Conservation (phyloP, 1,140 invertebrate genomes). For the Ganaspis sp. region DNA sequence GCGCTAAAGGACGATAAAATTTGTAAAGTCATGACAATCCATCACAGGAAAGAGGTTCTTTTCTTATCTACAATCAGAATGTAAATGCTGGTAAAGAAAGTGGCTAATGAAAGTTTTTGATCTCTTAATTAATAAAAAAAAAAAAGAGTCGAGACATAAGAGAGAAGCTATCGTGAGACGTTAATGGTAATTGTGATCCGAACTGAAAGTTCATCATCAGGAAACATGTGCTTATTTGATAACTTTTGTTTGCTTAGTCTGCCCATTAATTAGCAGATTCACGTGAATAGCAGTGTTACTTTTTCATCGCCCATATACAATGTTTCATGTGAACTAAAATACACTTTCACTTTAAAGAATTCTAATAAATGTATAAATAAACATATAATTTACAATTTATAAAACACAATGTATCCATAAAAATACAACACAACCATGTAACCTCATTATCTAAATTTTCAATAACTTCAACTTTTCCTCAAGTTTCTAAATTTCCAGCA, state of each 20-base stretch:
- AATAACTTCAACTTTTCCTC: too few relatives aligned
- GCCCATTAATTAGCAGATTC: background rate
- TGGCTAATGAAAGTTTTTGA: background rate
- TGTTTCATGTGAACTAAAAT: slow-evolving; percentile 11
- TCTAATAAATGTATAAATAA: background rate
- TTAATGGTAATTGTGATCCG: background rate
- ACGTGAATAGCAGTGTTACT: background rate
- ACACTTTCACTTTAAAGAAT: slow-evolving; percentile 2
- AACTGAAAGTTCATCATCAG: background rate
- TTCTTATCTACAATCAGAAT: background rate
- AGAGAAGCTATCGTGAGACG: slow-evolving; percentile 2
- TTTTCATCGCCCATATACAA: slow-evolving; percentile 6
- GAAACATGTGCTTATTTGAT: slow-evolving; percentile 3
- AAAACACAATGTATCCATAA: too few relatives aligned
- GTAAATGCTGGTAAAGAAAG: background rate
- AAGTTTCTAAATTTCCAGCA: too few relatives aligned
- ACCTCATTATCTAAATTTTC: too few relatives aligned
- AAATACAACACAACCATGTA: too few relatives aligned
- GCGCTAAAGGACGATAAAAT: background rate
- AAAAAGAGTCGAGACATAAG: background rate
- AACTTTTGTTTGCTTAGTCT: background rate
- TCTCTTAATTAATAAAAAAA: slow-evolving; percentile 21
- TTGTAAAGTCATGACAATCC: background rate
- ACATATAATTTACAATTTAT: too few relatives aligned
- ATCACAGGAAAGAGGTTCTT: background rate